Percentiles rank a stretch among this genome's conserved stretches.
These are phyloP conservation scores for Enteromius unitaeniatus DNA, from an alignment of 2,797 vertebrate genomes.

Conservation along the genomic window DNA sequence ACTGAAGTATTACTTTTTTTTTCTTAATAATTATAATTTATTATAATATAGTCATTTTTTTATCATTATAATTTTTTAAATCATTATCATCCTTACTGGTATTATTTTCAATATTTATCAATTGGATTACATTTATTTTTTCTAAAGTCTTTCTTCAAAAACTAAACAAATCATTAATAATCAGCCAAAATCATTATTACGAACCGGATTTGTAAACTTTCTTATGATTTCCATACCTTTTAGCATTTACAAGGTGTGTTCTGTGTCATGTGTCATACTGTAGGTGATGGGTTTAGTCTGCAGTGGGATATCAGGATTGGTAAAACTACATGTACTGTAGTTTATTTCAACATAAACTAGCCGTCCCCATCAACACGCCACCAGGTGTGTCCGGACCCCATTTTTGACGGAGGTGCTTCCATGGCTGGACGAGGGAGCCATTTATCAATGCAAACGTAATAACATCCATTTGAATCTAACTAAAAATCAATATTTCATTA, in stretches of 20 bases:
- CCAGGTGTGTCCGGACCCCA: slow-evolving; percentile 81
- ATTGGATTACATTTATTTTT: background rate
- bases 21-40: too few relatives aligned
- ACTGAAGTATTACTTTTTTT: background rate
- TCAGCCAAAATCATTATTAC: background rate
- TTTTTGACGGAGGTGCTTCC: slow-evolving; percentile 90
- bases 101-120: background rate
- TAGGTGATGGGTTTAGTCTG: slow-evolving; percentile 31
- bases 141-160: background rate
- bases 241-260: background rate
- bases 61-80: too few relatives aligned
- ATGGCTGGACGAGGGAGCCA: slow-evolving; percentile 81
- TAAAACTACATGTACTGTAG: background rate
- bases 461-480: slow-evolving; percentile 99
- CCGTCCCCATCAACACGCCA: slow-evolving; percentile 85
- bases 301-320: slow-evolving; percentile 35
- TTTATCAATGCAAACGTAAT: slow-evolving; percentile 99
- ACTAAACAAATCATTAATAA: background rate
- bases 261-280: background rate
- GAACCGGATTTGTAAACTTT: background rate
- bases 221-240: background rate
- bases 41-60: background rate
- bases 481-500: slow-evolving; percentile 99
- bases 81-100: background rate
- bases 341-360: slow-evolving; percentile 68